These are phyloP conservation scores for Stomorhina lunata DNA, from an alignment of 2,888 invertebrate genomes.

Conservation along the genomic window DNA sequence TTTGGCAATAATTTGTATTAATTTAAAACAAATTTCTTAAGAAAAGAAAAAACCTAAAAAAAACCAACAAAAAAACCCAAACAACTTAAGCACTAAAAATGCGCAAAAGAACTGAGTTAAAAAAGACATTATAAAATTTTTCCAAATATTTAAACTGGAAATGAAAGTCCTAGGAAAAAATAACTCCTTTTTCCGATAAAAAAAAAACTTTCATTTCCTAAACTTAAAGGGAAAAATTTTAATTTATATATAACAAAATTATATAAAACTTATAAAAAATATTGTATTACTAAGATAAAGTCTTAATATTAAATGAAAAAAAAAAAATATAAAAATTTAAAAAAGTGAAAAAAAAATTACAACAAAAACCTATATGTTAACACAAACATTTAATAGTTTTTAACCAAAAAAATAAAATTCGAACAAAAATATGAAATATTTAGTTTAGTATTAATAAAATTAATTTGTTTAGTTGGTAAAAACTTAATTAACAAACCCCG, in stretches of 20 bases:
- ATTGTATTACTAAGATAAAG: not conserved
- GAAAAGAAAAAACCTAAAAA: not conserved
- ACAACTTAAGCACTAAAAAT: constrained; percentile 64
- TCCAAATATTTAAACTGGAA: constrained; percentile 52
- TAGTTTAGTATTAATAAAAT: constrained; percentile 35
- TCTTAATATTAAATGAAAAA: not conserved
- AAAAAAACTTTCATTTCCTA: constrained; percentile 44
- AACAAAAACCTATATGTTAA: constrained; percentile 20
- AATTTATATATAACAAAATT: constrained; percentile 9
- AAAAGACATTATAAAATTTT: constrained; percentile 56
- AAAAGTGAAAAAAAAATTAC: constrained; percentile 15
- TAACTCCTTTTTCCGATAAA: constrained; percentile 19
- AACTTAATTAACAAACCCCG: constrained; percentile 3
- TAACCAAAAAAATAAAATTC: constrained; percentile 30
- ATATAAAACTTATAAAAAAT: not conserved
- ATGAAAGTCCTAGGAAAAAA: constrained; percentile 37
- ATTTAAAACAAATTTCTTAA: not conserved
- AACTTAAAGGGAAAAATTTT: constrained; percentile 45
- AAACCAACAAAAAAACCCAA: constrained; percentile 37
- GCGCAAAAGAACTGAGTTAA: constrained; percentile 66
- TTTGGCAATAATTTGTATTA: not conserved
- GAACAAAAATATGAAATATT: constrained; percentile 4
- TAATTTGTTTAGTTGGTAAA: constrained; percentile 53
- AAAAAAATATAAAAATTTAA: constrained; percentile 27
- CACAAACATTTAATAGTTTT: constrained; percentile 55